phyloP scores from a whole-genome alignment of 23 tunicate species.

The Ciona savignyi region DNA sequence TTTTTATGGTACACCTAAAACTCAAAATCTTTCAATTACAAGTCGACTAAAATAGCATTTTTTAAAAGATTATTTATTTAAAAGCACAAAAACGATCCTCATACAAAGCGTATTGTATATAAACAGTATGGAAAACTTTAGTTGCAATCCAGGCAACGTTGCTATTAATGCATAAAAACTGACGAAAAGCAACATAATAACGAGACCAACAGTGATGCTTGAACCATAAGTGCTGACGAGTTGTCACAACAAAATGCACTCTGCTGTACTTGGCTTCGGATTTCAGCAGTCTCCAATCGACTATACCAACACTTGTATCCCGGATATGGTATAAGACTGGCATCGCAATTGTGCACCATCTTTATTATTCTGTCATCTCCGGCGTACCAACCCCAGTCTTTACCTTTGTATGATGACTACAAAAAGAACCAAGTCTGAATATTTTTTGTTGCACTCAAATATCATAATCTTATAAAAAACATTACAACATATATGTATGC shows the following conservation, averaged over 20 bases:
- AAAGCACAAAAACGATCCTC: no score
- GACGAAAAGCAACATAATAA: not conserved
- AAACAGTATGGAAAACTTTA: no score
- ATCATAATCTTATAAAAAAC: no score
- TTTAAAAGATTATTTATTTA: no score
- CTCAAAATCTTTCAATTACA: no score
- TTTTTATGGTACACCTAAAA: no score
- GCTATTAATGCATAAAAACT: not conserved
- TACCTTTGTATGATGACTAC: conserved; percentile 74
- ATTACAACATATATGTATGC: no score
- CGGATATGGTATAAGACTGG: conserved; percentile 35
- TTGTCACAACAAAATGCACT: conserved; percentile 78
- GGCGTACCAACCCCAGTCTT: conserved; percentile 74
- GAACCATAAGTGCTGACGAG: conserved; percentile 4
- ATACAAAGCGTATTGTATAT: no score
- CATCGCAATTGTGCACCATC: conserved; percentile 74
- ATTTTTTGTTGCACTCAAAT: not conserved
- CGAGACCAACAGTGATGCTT: not conserved
- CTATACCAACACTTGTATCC: conserved; percentile 66
- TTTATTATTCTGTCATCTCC: conserved; percentile 26
- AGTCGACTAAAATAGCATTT: no score
- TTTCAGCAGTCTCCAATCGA: conserved; percentile 31
- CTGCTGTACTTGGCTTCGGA: conserved; percentile 28
- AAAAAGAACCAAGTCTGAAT: no score
- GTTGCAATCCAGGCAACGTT: not conserved